These are phyloP conservation scores for Leptopilina syphax DNA, from an alignment of 2,888 invertebrate species.

Conservation along the genomic window DNA sequence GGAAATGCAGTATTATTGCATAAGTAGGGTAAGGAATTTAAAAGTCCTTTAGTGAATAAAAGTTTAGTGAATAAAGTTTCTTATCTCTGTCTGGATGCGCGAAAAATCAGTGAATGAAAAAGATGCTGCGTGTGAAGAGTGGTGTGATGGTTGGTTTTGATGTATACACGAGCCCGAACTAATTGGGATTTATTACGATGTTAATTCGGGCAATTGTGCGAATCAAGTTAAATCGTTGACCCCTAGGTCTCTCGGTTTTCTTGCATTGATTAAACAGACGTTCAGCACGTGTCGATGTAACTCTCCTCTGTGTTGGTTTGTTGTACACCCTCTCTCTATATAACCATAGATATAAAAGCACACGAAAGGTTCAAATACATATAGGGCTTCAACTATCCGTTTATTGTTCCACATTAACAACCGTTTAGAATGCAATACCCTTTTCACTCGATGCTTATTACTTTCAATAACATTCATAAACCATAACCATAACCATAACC, in stretches of 20 bases:
- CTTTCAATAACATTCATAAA: background rate
- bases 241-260: slow-evolving; percentile 62
- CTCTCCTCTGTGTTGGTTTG: slow-evolving; percentile 6
- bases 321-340: slow-evolving; percentile 8
- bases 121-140: slow-evolving; percentile 8
- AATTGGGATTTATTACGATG: slow-evolving; percentile 73
- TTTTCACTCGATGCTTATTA: background rate
- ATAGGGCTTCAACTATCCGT: slow-evolving; percentile 13
- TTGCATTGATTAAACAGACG: slow-evolving; percentile 55
- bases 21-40: background rate
- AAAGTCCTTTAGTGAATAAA: slow-evolving; percentile 17
- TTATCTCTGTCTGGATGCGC: too few species aligned
- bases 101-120: slow-evolving; percentile 25
- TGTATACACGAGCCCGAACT: slow-evolving; percentile 56
- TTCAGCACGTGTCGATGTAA: slow-evolving; percentile 44
- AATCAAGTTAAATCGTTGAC: slow-evolving; percentile 74
- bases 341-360: background rate
- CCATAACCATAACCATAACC: too few species aligned
- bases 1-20: background rate
- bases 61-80: background rate
- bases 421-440: slow-evolving; percentile 2
- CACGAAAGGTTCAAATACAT: background rate
- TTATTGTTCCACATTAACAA: slow-evolving; percentile 17
- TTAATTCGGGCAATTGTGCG: slow-evolving; percentile 72
- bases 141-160: too few species aligned